phyloP scores from a whole-genome alignment of 1,140 invertebrate species.

The Caenorhabditis brenneri region DNA sequence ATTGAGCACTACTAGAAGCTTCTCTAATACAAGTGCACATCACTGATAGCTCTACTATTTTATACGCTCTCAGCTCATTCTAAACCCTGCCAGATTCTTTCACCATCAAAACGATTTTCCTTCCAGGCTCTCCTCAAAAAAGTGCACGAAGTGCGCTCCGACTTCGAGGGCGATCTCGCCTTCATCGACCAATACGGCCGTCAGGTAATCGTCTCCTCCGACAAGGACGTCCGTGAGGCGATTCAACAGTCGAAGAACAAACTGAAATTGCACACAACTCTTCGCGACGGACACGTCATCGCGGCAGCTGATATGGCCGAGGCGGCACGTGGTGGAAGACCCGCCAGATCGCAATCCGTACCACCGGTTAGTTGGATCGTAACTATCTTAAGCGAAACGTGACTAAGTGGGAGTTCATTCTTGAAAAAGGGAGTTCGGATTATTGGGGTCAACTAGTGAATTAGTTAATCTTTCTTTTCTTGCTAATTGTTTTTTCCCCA shows the following conservation, averaged over 20 bases:
- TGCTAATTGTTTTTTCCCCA: no score
- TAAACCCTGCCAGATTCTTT: no score
- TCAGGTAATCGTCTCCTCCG: slow-evolving; percentile 59
- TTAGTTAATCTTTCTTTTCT: no score
- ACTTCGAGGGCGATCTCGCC: slow-evolving; percentile 60
- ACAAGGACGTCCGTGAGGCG: slow-evolving; percentile 59
- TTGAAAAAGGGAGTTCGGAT: no score
- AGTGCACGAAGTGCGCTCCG: slow-evolving; percentile 56
- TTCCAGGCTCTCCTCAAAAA: slow-evolving; percentile 62
- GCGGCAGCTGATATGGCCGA: slow-evolving; percentile 61
- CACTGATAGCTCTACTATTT: no score
- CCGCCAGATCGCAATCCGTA: slow-evolving; percentile 61
- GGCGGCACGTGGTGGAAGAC: slow-evolving; percentile 45
- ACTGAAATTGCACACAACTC: slow-evolving; percentile 59
- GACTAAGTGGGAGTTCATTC: no score
- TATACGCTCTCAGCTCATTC: no score
- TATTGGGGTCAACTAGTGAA: no score
- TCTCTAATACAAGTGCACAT: no score
- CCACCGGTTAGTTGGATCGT: slow-evolving; percentile 56
- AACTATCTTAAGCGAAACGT: no score
- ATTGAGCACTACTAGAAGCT: no score
- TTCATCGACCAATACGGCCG: slow-evolving; percentile 63
- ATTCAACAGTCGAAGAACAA: slow-evolving; percentile 55
- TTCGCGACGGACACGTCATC: slow-evolving; percentile 61
- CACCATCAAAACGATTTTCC: no score